Conservation (phyloP, 1,140 invertebrate species). For the Listronotus oregonensis region DNA sequence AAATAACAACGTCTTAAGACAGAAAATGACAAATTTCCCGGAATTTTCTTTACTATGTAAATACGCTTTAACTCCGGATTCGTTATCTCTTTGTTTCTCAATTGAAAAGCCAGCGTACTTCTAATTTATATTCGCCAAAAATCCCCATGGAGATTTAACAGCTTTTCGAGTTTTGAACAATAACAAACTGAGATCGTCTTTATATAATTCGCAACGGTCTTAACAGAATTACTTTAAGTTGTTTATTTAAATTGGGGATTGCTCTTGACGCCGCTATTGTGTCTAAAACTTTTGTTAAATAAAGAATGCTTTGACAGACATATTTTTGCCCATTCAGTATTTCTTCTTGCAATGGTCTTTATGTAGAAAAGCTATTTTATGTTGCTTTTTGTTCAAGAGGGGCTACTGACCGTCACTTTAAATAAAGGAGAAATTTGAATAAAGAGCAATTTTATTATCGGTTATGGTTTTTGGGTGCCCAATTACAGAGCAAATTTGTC, state of each 20-base stretch:
- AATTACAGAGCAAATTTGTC: no score
- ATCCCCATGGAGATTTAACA: conserved; percentile 37
- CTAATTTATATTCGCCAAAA: conserved; percentile 40
- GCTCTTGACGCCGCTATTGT: conserved; percentile 15
- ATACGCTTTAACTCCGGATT: conserved; percentile 45
- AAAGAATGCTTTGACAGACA: no score
- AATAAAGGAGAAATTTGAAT: no score
- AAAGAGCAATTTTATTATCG: no score
- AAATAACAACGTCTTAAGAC: conserved; percentile 11
- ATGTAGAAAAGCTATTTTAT: no score
- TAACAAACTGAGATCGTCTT: conserved; percentile 30
- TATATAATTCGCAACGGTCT: conserved; percentile 34
- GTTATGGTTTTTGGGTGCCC: no score
- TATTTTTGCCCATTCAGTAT: no score
- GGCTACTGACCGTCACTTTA: no score
- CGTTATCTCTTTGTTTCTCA: conserved; percentile 37
- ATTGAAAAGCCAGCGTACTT: conserved; percentile 35
- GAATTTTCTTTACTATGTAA: conserved; percentile 45
- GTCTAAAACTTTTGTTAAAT: background rate
- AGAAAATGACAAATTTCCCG: conserved; percentile 31
- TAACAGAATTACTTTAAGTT: conserved; percentile 29
- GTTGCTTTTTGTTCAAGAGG: no score
- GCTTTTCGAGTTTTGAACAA: conserved; percentile 38
- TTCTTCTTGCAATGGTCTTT: no score
- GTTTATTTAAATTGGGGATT: conserved; percentile 31